Evolutionary conservation across 2,113 vertebrate species (phyloP), one percentile per base, ranked within the genome.

Genomic region (Dipodomys stephensi): DNA sequence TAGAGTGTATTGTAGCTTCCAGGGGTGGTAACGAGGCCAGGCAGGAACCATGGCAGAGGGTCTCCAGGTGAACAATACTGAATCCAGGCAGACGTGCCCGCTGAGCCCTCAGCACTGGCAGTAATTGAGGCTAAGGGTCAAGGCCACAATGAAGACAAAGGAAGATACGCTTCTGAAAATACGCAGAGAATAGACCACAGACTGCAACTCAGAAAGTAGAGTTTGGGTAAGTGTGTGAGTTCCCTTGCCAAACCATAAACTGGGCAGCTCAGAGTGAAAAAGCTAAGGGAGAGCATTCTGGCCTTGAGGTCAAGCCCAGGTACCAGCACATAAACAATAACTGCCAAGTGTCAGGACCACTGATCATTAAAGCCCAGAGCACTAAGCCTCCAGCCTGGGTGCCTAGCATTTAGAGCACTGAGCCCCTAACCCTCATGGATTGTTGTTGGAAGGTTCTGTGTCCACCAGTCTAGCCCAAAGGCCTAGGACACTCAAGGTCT

Each of bases 151-250:
- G 6, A 30, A 2, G 27, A 18, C 20, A 49, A 46, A 72, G 35
- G 39, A 39, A 44, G 12, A 2, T 0, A 2, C 2, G 28, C 13
- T 1, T n/a, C 11, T 19, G 77, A 57, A 23, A n/a, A 2, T 4
- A 67, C 19, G 44, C 65, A 60, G 35, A 6, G 2, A 46, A n/a
- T 7, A 30, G 62, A 32, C 25, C 13, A 22, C 22, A 28, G 65
- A 2, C 39, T 60, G 22, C 18, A 6, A 27, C 69, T 71, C n/a
- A 39, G 88, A 86, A 32, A 80, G 44, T 22, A 62, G 28, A 22
- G 23, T 35, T 57, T 67, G 74, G 60, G 18, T 62, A 39, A 46
- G 6, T 22, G 4, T 5, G 3, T 57, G 83, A 39, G 53, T 82
- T 86, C 71, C 18, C 35, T 18, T 28, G 18, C 67, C 77, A 46